Percentiles rank a stretch among this genome's conserved stretches.
These are phyloP conservation scores for Drosophila repletoides DNA, from an alignment of 1,140 invertebrate genomes.

Conservation along the genomic window DNA sequence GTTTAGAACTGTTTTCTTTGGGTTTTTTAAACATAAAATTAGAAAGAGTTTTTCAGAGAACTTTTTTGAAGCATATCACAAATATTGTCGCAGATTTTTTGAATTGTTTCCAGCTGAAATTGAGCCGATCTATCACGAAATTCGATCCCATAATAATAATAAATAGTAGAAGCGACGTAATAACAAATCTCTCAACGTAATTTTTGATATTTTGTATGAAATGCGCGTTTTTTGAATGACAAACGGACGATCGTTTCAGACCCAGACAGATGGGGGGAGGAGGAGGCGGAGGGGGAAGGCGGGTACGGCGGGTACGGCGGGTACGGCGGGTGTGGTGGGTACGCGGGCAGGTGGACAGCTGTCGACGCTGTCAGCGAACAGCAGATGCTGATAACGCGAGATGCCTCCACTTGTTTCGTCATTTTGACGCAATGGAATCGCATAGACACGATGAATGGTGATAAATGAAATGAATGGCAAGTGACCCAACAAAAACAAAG, in stretches of 20 bases:
- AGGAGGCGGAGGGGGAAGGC: background rate
- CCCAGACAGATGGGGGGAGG: background rate
- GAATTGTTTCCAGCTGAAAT: too few species aligned
- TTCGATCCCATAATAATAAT: too few species aligned
- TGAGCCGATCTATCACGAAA: too few species aligned
- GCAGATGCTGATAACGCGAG: constrained; percentile 6
- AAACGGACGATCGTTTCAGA: constrained; percentile 19
- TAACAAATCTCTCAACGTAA: background rate
- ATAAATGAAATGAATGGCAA: constrained; percentile 35
- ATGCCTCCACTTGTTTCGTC: constrained; percentile 22
- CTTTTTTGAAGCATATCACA: too few species aligned
- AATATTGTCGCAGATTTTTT: too few species aligned
- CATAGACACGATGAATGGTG: constrained; percentile 13
- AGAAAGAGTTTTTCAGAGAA: too few species aligned
- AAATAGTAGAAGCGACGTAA: constrained; percentile 21
- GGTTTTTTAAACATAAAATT: too few species aligned
- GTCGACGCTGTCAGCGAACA: constrained; percentile 8
- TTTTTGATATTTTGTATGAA: constrained; percentile 4
- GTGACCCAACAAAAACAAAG: background rate
- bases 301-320: background rate
- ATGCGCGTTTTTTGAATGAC: constrained; percentile 37
- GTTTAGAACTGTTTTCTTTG: too few species aligned
- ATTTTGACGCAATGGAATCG: constrained; percentile 32
- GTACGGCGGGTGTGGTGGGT: background rate
- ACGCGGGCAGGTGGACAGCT: background rate